Percentiles rank a stretch among this genome's conserved stretches.
phyloP scores from a whole-genome alignment of 1,140 invertebrate genomes.

The Drosophila auraria region DNA sequence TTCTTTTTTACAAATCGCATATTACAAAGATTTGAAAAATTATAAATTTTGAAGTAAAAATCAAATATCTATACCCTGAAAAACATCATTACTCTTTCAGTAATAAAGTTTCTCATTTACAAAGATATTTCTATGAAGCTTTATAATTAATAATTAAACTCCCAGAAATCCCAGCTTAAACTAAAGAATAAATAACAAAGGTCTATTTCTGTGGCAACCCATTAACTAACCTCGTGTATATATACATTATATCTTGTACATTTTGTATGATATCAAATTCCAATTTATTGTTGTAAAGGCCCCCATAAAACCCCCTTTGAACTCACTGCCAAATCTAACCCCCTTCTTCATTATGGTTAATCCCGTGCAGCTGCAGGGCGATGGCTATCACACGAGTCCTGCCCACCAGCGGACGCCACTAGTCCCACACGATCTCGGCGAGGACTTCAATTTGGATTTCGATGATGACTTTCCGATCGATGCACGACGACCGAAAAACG shows the following conservation, averaged over 20 bases:
- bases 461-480: slow-evolving; percentile 85
- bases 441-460: slow-evolving; percentile 86
- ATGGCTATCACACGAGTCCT: slow-evolving; percentile 94
- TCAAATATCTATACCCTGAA: too few species aligned
- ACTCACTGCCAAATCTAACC: background rate
- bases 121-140: too few species aligned
- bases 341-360: slow-evolving; percentile 4
- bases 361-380: slow-evolving; percentile 88
- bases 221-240: slow-evolving; percentile 3
- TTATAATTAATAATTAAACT: background rate
- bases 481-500: slow-evolving; percentile 90
- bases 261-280: slow-evolving; percentile 56
- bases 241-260: slow-evolving; percentile 1
- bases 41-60: too few species aligned
- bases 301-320: background rate
- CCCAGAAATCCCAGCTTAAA: background rate
- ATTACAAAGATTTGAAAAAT: too few species aligned
- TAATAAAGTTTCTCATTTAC: too few species aligned
- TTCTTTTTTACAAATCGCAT: too few species aligned
- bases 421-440: slow-evolving; percentile 87
- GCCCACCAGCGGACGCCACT: slow-evolving; percentile 89
- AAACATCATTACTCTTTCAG: too few species aligned
- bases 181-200: background rate
- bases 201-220: background rate
- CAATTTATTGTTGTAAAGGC: slow-evolving; percentile 74